Evolutionary conservation across 2,888 invertebrate genomes (phyloP), one percentile per base, ranked within the genome.

Genomic region (Tetheella fluctuosa): DNA sequence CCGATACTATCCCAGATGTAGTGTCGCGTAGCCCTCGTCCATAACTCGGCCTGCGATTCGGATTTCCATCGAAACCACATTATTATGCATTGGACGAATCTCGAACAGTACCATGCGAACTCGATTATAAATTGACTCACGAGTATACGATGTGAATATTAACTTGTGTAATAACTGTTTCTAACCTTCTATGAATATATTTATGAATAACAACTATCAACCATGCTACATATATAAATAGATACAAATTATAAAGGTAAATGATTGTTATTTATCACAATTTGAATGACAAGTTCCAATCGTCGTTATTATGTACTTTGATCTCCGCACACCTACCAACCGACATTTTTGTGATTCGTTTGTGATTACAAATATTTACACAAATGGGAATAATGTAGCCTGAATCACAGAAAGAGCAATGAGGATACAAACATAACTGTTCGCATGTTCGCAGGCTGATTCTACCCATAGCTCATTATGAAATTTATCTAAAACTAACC

Each of bases 41-140:
- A 34, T 34, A n/a, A 39, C 55, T 63, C 67, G 62, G 65, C 62
- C 62, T 62, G 65, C 64, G 62, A 68, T 69, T 71, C 65, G 64
- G 64, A 74, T 75, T 74, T 71, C 72, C 74, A 74, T 76, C 71
- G 73, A 69, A 71, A 69, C 65, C 67, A 68, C 75, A 80, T 84
- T 82, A 80, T 73, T 80, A 83, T 83, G 75, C 81, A 82, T 81
- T 74, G 71, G 68, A 74, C 68, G 71, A 68, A 66, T 64, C 64
- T 65, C 56, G 30, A 15, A 48, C 55, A 53, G 54, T 62, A 63
- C 64, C 65, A 69, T 52, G 55, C 64, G 53, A 52, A 61, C 60
- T 62, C 62, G 64, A 61, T 64, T 39, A 52, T 54, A 39, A 56
- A 48, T 48, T 48, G 48, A 28, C 54, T 54, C 54, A 28, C 48